Conservation (phyloP, 2,888 invertebrate species). For the Yponomeuta cagnagella region DNA sequence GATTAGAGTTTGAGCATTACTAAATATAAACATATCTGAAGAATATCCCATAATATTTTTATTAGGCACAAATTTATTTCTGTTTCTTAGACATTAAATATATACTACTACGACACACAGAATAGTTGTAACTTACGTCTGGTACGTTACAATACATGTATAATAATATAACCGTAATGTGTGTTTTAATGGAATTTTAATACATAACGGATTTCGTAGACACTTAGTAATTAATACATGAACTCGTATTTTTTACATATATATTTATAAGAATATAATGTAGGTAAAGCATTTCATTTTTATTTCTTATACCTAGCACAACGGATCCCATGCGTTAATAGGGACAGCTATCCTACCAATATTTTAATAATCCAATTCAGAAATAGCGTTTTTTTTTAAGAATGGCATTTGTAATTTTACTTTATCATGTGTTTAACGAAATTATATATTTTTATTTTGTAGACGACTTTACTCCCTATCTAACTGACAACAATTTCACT, state of each 20-base stretch:
- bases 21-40: conserved; percentile 51
- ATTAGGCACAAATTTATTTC: conserved; percentile 70
- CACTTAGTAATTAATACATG: conserved; percentile 68
- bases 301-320: conserved; percentile 63
- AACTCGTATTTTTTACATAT: conserved; percentile 64
- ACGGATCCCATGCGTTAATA: conserved; percentile 56
- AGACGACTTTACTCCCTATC: conserved; percentile 45
- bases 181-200: conserved; percentile 52
- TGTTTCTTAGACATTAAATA: conserved; percentile 28
- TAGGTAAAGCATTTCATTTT: conserved; percentile 69
- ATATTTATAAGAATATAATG: conserved; percentile 74
- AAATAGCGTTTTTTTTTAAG: conserved; percentile 51
- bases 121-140: conserved; percentile 44
- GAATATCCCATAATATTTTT: conserved; percentile 31
- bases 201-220: conserved; percentile 59
- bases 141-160: conserved; percentile 39
- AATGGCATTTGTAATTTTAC: conserved; percentile 48
- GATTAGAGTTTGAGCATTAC: conserved; percentile 67
- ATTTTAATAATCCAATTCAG: conserved; percentile 43
- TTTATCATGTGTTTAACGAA: conserved; percentile 48
- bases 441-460: conserved; percentile 20
- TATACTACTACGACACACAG: conserved; percentile 59
- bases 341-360: conserved; percentile 66
- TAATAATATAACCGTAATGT: conserved; percentile 39
- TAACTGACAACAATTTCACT: conserved; percentile 67